Conservation (phyloP, 1,140 invertebrate species). For the Tetranychus urticae region DNA sequence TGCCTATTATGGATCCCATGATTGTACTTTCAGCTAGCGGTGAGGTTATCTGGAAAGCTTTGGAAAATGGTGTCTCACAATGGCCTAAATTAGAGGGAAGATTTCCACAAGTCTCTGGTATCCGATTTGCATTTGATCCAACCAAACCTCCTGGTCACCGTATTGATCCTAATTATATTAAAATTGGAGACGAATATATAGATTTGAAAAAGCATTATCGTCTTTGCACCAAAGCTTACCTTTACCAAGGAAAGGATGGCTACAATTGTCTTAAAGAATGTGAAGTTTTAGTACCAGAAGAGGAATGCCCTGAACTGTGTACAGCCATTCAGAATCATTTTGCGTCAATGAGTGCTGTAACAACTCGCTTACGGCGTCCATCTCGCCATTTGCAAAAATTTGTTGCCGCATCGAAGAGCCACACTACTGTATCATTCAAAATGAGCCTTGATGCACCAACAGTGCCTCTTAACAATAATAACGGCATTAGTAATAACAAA, state of each 20-base stretch:
- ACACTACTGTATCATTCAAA: slow-evolving; percentile 33
- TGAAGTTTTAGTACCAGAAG: slow-evolving; percentile 44
- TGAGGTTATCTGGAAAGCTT: slow-evolving; percentile 35
- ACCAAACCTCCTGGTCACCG: slow-evolving; percentile 36
- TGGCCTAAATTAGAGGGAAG: slow-evolving; percentile 56
- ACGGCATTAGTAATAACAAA: no score
- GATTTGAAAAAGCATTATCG: slow-evolving; percentile 38
- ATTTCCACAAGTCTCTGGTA: slow-evolving; percentile 53
- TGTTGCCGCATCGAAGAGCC: slow-evolving; percentile 45
- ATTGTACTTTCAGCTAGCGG: slow-evolving; percentile 41
- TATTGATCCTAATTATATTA: slow-evolving; percentile 41
- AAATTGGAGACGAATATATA: slow-evolving; percentile 58
- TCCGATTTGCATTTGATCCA: slow-evolving; percentile 63
- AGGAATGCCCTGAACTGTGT: slow-evolving; percentile 52
- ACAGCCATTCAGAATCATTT: slow-evolving; percentile 68
- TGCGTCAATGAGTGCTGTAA: slow-evolving; percentile 48
- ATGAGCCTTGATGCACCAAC: neutral
- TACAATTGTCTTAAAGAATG: slow-evolving; percentile 49
- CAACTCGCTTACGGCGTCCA: slow-evolving; percentile 36
- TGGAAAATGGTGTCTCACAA: slow-evolving; percentile 52
- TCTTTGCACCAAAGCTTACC: slow-evolving; percentile 54
- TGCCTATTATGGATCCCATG: slow-evolving; percentile 58
- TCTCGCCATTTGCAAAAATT: slow-evolving; percentile 58
- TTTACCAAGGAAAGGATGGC: slow-evolving; percentile 47
- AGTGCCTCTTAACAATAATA: neutral